Evolutionary conservation across 2,797 vertebrate genomes (phyloP), one percentile per base, ranked within the genome.

Genomic region (Acropternis orthonyx): DNA sequence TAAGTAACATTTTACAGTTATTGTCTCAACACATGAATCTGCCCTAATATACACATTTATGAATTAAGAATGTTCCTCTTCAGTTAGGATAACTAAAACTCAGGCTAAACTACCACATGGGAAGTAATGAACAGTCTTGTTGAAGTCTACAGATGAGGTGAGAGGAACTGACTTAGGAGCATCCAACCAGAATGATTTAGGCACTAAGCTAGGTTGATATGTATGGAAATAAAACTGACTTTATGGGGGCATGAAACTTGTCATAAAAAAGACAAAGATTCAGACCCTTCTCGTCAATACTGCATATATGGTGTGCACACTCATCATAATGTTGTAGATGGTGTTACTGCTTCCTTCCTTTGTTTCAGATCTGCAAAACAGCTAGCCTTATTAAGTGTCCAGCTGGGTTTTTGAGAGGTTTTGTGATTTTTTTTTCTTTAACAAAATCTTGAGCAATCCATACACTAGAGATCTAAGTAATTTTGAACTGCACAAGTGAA

Each of bases 321-420:
- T 18, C 3, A 41, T 48, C 36, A 74, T 77, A 44, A 46, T 6
- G 9, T 13, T 79, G 32, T 22, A 49, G 27, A 10, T n/a, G 8
- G 7, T 14, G 13, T 63, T 51, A 18, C 6, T 67, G 8, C 2
- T 39, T 58, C 21, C 61, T 49, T 39, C 20, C 6, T 56, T 30
- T 6, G 12, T 41, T 87, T 73, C 23, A 56, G 24, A 23, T 14
- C 7, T 67, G 18, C 7, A 28, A 8, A 67, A 55, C 5, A 62
- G 10, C 3, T 46, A 52, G 20, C 6, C 8, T 67, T 59, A 48
- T 23, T 48, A 41, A 61, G 23, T 26, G 4, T 3, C 28, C 2
- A 4, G 2, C 1, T 71, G 20, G 5, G 2, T 5, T 30, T 56
- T 37, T 12, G 23, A 28, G 4, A 7, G 4, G 4, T 2, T 1